phyloP scores from a whole-genome alignment of 2,888 invertebrate species.

The Tigriopus californicus region DNA sequence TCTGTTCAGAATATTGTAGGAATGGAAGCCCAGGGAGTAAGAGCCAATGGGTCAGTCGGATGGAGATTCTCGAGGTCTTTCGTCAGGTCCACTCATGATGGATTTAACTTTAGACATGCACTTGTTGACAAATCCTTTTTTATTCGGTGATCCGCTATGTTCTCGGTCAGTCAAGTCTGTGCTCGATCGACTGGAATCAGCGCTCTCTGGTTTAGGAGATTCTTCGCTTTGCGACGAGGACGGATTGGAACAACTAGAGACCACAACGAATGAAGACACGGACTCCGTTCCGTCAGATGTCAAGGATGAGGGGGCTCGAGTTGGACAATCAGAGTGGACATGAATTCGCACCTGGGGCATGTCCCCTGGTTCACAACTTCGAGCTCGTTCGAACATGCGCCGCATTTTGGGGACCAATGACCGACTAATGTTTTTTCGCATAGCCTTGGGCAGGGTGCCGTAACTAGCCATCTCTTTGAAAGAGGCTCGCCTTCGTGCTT shows the following conservation, averaged over 20 bases:
- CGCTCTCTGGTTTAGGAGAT: constrained; percentile 26
- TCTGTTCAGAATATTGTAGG: not conserved
- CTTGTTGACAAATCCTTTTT: constrained; percentile 51
- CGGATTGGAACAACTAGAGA: not conserved
- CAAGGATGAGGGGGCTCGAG: not conserved
- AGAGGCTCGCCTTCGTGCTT: no score
- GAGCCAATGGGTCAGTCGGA: not conserved
- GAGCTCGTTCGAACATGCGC: constrained; percentile 9
- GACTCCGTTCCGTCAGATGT: constrained; percentile 13
- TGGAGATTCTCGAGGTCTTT: not conserved
- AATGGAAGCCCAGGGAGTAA: not conserved
- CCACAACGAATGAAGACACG: constrained; percentile 7
- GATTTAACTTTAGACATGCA: constrained; percentile 64
- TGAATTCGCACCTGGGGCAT: no score
- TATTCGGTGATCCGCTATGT: not conserved
- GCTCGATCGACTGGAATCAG: not conserved
- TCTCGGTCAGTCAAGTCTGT: not conserved
- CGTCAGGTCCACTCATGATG: constrained; percentile 33
- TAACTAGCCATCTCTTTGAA: no score
- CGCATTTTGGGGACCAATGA: constrained; percentile 10
- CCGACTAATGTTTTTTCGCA: not conserved
- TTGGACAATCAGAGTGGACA: no score
- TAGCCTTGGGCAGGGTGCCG: no score
- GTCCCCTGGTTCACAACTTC: constrained; percentile 10
- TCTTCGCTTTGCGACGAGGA: constrained; percentile 12